Evolutionary conservation across 2,888 invertebrate species (phyloP), one percentile per base, ranked within the genome.

Genomic region (Ectemnius lituratus): DNA sequence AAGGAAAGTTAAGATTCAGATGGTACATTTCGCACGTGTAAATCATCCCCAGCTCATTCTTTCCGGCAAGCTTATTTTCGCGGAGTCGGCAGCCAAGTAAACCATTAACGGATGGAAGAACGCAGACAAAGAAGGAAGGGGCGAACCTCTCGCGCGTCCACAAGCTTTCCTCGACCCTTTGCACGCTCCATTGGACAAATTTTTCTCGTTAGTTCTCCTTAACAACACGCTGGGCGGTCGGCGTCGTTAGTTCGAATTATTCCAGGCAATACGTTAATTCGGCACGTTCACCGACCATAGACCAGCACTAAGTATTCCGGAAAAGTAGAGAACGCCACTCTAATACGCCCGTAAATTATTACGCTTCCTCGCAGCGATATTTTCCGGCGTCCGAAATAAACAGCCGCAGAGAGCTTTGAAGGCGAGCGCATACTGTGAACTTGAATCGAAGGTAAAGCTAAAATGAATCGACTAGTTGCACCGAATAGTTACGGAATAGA

Each of bases 131-230:
- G 60, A 68, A 47, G 61, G 18, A 49, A 45, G 23, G 52, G 14
- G 52, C 18, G 60, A 20, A 52, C n/a, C 45, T 49, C 49, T 23
- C 61, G 45, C 62, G 67, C 71, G 18, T 71, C 71, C 71, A 68
- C 76, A 16, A 58, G 14, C 13, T 46, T 47, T 52, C n/a, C 16
- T 52, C 52, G n/a, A 52, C 62, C 47, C 70, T 37, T 28, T 20
- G 14, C 49, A 28, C 68, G 66, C 62, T 61, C 66, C 74, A 59
- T 74, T 69, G 74, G 62, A 59, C 71, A 74, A 74, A 78, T 78
- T 74, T 78, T 78, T 75, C 78, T 78, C 78, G 70, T 74, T 74
- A 75, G 70, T 60, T 60, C 63, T 52, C 62, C 67, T 63, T 70
- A 74, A 78, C 70, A 47, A 57, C 60, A 45, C 13, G 58, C 57